Conservation (phyloP, 1,140 invertebrate genomes). For the Drosophila watanabei region DNA sequence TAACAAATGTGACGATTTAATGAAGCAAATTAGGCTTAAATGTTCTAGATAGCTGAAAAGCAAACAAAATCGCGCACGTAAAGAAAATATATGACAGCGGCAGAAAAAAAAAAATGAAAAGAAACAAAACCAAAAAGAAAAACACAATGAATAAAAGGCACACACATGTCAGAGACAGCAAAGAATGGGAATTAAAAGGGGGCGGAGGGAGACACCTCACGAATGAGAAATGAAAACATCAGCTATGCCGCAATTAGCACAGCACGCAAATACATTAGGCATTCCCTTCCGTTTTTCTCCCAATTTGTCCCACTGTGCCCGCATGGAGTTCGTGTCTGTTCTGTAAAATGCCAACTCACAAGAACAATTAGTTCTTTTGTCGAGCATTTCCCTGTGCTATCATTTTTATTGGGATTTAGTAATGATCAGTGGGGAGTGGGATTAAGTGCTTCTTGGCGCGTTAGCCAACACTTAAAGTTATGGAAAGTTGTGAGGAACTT, state of each 20-base stretch:
- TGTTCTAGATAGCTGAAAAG: slow-evolving; percentile 65
- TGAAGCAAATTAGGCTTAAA: slow-evolving; percentile 80
- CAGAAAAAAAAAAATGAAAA: neutral
- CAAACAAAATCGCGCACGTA: slow-evolving; percentile 69
- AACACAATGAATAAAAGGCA: slow-evolving; percentile 14
- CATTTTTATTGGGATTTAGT: slow-evolving; percentile 18
- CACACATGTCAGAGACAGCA: slow-evolving; percentile 7
- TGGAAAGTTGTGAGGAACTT: neutral
- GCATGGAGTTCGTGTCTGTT: slow-evolving; percentile 2
- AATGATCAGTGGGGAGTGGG: neutral
- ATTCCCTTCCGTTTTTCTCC: slow-evolving; percentile 2
- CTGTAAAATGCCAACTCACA: slow-evolving; percentile 52
- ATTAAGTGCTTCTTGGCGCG: neutral
- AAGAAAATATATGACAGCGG: slow-evolving; percentile 55
- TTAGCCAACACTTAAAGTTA: slow-evolving; percentile 2
- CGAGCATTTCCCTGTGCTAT: neutral
- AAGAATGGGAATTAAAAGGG: slow-evolving; percentile 11
- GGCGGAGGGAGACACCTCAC: neutral
- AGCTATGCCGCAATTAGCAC: slow-evolving; percentile 63
- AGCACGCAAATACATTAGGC: slow-evolving; percentile 59
- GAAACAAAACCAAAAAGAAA: neutral
- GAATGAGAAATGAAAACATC: slow-evolving; percentile 60
- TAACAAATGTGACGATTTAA: slow-evolving; percentile 78
- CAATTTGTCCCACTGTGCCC: slow-evolving; percentile 18
- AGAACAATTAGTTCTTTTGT: slow-evolving; percentile 46